Evolutionary conservation across 2,113 vertebrate species (phyloP), one percentile per base, ranked within the genome.

Genomic region (Canis aureus): DNA sequence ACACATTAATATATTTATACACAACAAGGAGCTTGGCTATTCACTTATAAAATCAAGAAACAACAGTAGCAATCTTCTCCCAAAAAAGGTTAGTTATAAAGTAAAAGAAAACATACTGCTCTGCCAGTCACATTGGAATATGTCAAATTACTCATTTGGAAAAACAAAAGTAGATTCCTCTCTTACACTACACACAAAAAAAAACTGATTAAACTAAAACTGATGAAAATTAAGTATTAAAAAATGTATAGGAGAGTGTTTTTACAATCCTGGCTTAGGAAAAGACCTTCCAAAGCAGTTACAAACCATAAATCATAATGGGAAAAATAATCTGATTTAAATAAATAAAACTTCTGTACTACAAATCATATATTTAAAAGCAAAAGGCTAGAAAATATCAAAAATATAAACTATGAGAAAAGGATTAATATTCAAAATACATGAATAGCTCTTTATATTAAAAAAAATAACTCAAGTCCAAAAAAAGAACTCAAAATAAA

Each of bases 401-500:
- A 86, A 90, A 20, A 69, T 35, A 85, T 15, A 57, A 1, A 60
- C n/a, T 62, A 80, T 11, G 60, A 19, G 67, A 3, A 81, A 38
- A 91, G 29, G 12, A 71, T 27, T 27, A 94, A 94, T 84, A 79
- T 13, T 93, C 5, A 84, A 43, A 94, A 91, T 35, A 92, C 32
- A 92, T 23, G 79, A 69, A 38, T 5, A 81, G 16, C 62, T 82
- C 51, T 62, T 73, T 35, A 11, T 51, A 80, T 53, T 35, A 29
- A 88, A 5, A 20, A 20, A 80, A 86, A 62, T 29, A 64, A 22
- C 2, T 71, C 15, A 9, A 49, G 29, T 66, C 59, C 11, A 62
- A 89, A 27, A 76, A 94, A 95, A 80, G 8, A 89, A 80, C n/a
- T 62, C 93, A 89, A 95, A 93, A 89, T 93, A 13, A 88, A 93